Evolutionary conservation across 2,113 vertebrate genomes (phyloP).

Genomic region (Phylloscopus trochilus): DNA sequence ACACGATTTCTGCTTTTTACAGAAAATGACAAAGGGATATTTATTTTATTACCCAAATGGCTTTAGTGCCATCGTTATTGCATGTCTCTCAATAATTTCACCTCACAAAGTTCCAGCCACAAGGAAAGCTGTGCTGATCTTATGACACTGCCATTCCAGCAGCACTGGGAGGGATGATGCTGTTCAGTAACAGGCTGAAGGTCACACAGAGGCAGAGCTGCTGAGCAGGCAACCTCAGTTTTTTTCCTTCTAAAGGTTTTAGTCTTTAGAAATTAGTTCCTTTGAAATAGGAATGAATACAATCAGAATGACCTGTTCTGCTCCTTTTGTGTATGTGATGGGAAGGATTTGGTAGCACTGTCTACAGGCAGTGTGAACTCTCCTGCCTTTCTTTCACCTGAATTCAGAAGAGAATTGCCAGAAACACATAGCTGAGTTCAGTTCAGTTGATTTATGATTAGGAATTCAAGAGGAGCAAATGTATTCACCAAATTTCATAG

Average conservation of each 20-base stretch:
- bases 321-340: background rate
- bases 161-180: fast-evolving
- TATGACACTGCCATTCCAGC: fast-evolving
- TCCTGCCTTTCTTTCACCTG: background rate
- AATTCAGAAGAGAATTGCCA: background rate
- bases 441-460: conserved; percentile 20
- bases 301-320: background rate
- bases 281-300: background rate
- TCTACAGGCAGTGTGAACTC: background rate
- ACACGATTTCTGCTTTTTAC: background rate
- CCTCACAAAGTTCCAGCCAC: background rate
- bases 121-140: background rate
- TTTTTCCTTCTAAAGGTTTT: background rate
- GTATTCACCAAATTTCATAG: background rate
- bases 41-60: background rate
- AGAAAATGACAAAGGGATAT: background rate
- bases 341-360: background rate
- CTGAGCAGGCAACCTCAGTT: background rate
- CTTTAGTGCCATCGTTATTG: background rate
- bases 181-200: background rate
- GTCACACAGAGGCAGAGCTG: background rate
- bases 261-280: background rate
- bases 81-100: background rate
- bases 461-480: conserved; percentile 39
- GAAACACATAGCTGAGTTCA: background rate